Evolutionary conservation across 2,113 vertebrate genomes (phyloP), one percentile per base, ranked within the genome.

Genomic region (Capricornis sumatraensis): DNA sequence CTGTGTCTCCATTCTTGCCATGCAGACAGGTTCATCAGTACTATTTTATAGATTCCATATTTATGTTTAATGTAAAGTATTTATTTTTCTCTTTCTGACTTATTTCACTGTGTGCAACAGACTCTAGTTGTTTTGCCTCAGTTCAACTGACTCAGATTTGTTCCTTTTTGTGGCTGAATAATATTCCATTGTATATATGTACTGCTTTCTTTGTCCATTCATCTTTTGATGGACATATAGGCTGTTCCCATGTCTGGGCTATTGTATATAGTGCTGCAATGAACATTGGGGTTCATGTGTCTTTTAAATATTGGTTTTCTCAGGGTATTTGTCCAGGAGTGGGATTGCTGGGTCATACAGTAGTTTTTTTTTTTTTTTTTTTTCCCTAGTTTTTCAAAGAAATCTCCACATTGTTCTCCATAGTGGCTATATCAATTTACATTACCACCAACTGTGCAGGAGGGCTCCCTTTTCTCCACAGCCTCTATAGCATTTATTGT

Each of bases 221-320:
- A 71, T 36, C 64, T 21, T 19, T 71, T 23, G 9, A 36, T 71
- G 64, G 19, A 11, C n/a, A 71, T 71, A 11, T 36, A 71, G 64
- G n/a, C 36, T 36, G n/a, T 36, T 71, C 9, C 9, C 19, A 71
- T 36, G 9, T 5, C 4, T 0, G 0, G 64, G 17, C 17, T 71
- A 36, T 71, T 36, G 64, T 21, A 5, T 36, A 21, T 36, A 21
- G n/a, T 36, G n/a, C 64, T 36, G 9, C 64, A 71, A 5, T 71
- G 64, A 71, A 36, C n/a, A 36, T 1, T 71, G n/a, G 9, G 64
- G 64, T 36, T n/a, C 64, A 36, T 71, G 64, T 19, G 17, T 36
- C 64, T 36, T 71, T 21, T 71, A 30, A 64, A 64, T 64, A 64
- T 64, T n/a, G 62, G 1, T 64, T 64, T 64, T 64, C 62, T 64